phyloP scores from a whole-genome alignment of 2,113 vertebrate species.

The Charadrius vociferus region DNA sequence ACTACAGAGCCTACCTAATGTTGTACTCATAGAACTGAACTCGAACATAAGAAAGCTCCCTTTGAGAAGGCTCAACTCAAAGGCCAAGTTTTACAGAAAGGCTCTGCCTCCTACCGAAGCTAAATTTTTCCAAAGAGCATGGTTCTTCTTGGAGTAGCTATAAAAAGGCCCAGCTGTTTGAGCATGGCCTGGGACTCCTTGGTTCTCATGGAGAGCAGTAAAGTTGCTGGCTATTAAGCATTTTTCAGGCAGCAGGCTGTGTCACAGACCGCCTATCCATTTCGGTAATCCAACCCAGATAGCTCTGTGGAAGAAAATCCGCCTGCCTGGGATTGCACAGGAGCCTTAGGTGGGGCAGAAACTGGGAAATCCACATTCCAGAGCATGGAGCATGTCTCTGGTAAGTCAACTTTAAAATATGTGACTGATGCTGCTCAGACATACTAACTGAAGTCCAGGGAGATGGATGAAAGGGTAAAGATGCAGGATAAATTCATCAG shows the following conservation, averaged over 20 bases:
- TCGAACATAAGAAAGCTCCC: accelerated
- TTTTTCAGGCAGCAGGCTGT: not conserved
- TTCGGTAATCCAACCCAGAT: not conserved
- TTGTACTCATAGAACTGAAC: not conserved
- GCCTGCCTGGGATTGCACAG: not conserved
- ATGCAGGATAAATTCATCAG: slow-evolving; percentile 55
- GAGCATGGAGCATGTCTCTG: not conserved
- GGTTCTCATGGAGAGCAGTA: not conserved
- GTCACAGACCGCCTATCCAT: not conserved
- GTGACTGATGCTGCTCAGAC: not conserved
- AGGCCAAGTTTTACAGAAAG: not conserved
- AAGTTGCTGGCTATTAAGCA: not conserved
- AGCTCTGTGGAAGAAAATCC: accelerated
- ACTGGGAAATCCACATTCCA: slow-evolving; percentile 42
- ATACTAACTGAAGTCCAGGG: slow-evolving; percentile 2
- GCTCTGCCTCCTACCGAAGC: not conserved
- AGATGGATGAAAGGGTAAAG: slow-evolving; percentile 49
- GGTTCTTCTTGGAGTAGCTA: not conserved
- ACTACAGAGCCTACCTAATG: not conserved
- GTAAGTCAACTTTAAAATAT: slow-evolving; percentile 3
- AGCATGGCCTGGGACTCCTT: not conserved
- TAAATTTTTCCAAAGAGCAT: not conserved
- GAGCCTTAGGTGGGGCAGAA: not conserved
- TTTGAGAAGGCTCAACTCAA: not conserved
- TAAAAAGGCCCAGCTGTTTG: not conserved